phyloP scores from a whole-genome alignment of 2,797 vertebrate genomes.

The Oreortyx pictus region DNA sequence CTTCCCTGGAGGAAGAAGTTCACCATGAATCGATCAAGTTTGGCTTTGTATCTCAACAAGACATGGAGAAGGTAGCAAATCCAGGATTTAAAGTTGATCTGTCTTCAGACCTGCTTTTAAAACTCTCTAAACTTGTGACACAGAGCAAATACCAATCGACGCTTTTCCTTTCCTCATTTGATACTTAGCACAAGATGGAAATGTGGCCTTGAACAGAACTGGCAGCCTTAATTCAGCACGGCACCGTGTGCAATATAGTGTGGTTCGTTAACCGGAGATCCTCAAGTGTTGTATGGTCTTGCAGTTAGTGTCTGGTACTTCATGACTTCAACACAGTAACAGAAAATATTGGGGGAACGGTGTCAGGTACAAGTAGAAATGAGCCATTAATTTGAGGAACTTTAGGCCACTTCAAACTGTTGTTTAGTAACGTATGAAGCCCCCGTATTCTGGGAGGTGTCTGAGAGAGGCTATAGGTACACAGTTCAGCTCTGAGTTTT shows the following conservation, averaged over 20 bases:
- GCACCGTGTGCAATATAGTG: too few relatives aligned
- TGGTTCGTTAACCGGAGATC: background rate
- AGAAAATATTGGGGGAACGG: background rate
- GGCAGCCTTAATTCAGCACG: background rate
- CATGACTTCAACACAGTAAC: background rate
- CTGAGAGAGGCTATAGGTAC: too few relatives aligned
- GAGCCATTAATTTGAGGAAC: background rate
- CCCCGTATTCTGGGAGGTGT: background rate
- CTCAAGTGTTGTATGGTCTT: background rate
- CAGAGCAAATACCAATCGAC: background rate
- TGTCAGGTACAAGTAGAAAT: background rate
- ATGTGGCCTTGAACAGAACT: background rate
- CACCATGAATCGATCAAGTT: fast-evolving
- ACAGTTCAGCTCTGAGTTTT: background rate
- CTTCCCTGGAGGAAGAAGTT: background rate
- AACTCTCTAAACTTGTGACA: background rate
- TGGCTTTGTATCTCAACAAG: background rate
- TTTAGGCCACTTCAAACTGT: background rate
- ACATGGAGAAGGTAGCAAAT: background rate
- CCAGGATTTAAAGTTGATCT: background rate
- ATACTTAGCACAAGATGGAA: background rate
- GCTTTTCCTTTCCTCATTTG: background rate
- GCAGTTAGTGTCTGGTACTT: background rate
- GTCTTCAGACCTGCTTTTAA: background rate
- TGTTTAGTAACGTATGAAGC: background rate